These are phyloP conservation scores for Hybognathus amarus DNA, from an alignment of 2,797 vertebrate species.

Conservation along the genomic window DNA sequence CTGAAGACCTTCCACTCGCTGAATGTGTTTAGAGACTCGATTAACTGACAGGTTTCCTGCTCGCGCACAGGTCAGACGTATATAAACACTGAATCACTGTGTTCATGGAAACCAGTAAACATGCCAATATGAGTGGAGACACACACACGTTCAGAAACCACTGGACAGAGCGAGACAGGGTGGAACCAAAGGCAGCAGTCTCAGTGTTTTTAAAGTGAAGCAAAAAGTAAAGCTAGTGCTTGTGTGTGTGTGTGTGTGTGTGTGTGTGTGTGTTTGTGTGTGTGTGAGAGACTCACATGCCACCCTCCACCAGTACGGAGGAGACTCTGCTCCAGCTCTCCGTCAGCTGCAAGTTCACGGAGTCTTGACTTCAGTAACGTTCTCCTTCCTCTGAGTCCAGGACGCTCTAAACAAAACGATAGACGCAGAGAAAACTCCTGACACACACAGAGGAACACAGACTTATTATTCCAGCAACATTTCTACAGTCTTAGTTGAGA, in stretches of 20 bases:
- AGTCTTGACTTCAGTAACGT: conserved; percentile 6
- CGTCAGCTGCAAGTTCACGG: conserved; percentile 31
- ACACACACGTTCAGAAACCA: background rate
- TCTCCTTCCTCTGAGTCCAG: conserved; percentile 29
- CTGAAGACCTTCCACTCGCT: conserved; percentile 1
- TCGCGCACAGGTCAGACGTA: background rate
- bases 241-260: too few species aligned
- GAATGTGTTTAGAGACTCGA: background rate
- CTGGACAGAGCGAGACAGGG: background rate
- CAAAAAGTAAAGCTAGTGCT: too few species aligned
- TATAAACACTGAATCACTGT: conserved; percentile 9
- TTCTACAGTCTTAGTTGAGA: background rate
- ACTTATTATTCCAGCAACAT: background rate
- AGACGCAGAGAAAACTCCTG: conserved; percentile 36
- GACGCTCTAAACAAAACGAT: conserved; percentile 20
- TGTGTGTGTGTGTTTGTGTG: background rate
- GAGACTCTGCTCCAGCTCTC: conserved; percentile 31
- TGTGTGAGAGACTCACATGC: conserved; percentile 11
- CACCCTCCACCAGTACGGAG: conserved; percentile 6
- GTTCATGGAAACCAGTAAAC: conserved; percentile 27
- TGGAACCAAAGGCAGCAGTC: background rate
- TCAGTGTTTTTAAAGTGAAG: too few species aligned
- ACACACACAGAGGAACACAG: background rate
- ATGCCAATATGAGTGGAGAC: background rate
- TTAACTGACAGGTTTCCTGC: background rate